Percentiles rank a stretch among this genome's conserved stretches.
These are phyloP conservation scores for Beroe forskalii DNA, from an alignment of 37 sponge, comb jelly and placozoan species.

Conservation along the genomic window DNA sequence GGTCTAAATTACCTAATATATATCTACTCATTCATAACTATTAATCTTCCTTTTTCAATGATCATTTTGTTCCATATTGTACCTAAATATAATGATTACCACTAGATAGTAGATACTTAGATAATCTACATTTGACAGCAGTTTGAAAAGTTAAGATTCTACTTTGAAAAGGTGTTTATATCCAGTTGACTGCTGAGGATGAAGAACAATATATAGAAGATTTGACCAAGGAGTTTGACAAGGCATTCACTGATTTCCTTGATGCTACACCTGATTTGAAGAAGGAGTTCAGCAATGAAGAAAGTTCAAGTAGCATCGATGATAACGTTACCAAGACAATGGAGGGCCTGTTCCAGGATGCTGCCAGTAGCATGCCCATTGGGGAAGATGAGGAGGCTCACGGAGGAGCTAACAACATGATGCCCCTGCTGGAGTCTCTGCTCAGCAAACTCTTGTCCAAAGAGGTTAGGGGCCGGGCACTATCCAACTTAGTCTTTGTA, in stretches of 20 bases:
- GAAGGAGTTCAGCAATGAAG: background rate
- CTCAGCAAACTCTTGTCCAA: background rate
- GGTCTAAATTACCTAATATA: background rate
- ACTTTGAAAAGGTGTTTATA: no score
- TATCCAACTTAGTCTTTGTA: background rate
- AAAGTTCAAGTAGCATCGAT: background rate
- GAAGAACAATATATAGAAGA: constrained; percentile 25
- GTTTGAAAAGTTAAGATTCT: no score
- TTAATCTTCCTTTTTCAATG: background rate
- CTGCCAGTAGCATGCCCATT: background rate
- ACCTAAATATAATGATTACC: no score
- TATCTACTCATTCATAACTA: no score
- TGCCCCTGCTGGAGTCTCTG: background rate
- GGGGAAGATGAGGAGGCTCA: background rate
- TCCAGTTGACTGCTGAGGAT: background rate
- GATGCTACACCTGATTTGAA: background rate
- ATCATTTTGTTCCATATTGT: no score
- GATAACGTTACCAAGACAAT: background rate
- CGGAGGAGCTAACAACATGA: background rate
- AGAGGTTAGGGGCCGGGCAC: background rate
- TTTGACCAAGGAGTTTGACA: constrained; percentile 13
- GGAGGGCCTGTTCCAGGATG: background rate
- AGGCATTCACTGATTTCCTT: background rate
- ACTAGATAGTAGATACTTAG: no score
- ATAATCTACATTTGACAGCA: no score